Conservation (phyloP, 2,888 invertebrate genomes). For the Scaeva pyrastri region DNA sequence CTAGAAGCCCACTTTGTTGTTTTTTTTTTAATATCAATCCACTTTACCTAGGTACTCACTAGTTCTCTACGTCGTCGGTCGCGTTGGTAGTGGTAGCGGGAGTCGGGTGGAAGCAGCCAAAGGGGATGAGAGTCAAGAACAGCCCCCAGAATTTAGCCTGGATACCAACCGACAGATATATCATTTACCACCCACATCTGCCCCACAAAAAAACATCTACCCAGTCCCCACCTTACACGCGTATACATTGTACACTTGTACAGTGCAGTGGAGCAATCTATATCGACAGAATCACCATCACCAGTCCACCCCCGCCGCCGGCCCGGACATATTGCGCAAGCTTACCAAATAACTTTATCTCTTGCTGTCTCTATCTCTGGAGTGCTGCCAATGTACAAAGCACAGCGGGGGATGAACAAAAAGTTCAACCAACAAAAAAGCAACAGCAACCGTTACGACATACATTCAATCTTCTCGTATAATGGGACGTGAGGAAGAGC, state of each 20-base stretch:
- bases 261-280: slow-evolving; percentile 67
- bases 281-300: slow-evolving; percentile 62
- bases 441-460: slow-evolving; percentile 65
- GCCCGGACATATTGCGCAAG: slow-evolving; percentile 75
- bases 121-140: slow-evolving; percentile 51
- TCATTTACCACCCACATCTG: slow-evolving; percentile 59
- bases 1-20: slow-evolving; percentile 66
- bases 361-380: slow-evolving; percentile 74
- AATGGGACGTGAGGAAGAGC: slow-evolving; percentile 51
- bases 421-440: slow-evolving; percentile 76
- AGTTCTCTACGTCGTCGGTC: background rate
- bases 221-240: slow-evolving; percentile 25
- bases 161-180: slow-evolving; percentile 76
- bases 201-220: slow-evolving; percentile 22
- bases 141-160: slow-evolving; percentile 74
- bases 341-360: slow-evolving; percentile 75
- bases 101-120: background rate
- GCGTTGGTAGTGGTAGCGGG: slow-evolving; percentile 2
- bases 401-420: slow-evolving; percentile 75
- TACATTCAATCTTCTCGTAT: slow-evolving; percentile 70
- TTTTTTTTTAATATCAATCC: slow-evolving; percentile 36
- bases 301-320: slow-evolving; percentile 28
- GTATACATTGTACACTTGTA: slow-evolving; percentile 14
- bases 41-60: slow-evolving; percentile 17
- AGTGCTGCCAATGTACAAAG: slow-evolving; percentile 72